These are phyloP conservation scores for cat (Felis catus) DNA, from an alignment of 2,113 vertebrate genomes.

Conservation along the genomic window F.catus_Fca126_mat1.0 CM031426.1:21085001-21085500, in stretches of 20 bases:
- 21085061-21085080: too few species aligned
- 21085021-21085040: not conserved
- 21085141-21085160: not conserved
- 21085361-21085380: fast-evolving
- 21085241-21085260: not conserved
- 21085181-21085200: not conserved
- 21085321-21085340: not conserved
- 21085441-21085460: not conserved
- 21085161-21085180: not conserved
- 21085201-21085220: not conserved
- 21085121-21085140: not conserved
- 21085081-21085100: not conserved
- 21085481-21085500: not conserved
- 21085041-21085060: too few species aligned
- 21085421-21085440: not conserved
- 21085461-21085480: not conserved
- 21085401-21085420: not conserved
- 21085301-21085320: not conserved
- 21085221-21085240: not conserved
- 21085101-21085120: fast-evolving
- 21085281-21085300: fast-evolving
- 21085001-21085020: fast-evolving
- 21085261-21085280: not conserved
- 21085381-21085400: not conserved
- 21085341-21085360: not conserved